phyloP scores from a whole-genome alignment of 1,140 invertebrate species.

The Drosophila neocordata region DNA sequence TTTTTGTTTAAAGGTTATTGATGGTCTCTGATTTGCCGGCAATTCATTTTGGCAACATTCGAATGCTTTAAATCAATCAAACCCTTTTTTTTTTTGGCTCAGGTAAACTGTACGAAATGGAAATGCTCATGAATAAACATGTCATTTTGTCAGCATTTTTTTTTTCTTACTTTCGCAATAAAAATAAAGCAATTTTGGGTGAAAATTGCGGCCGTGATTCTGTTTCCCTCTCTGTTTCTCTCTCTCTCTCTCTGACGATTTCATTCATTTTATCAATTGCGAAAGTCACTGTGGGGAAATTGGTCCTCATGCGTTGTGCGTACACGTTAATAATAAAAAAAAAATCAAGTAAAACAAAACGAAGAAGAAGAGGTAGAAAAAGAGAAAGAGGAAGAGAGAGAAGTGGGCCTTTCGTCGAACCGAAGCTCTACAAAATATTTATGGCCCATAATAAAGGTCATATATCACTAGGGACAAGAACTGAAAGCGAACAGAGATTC shows the following conservation, averaged over 20 bases:
- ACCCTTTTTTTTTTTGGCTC: background rate
- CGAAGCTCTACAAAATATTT: constrained; percentile 23
- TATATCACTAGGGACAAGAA: constrained; percentile 39
- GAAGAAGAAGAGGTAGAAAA: background rate
- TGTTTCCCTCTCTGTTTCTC: constrained; percentile 11
- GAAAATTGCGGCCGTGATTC: constrained; percentile 67
- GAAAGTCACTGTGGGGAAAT: constrained; percentile 36
- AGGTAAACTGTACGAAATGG: constrained; percentile 39
- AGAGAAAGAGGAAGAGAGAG: too few species aligned
- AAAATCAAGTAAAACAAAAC: background rate
- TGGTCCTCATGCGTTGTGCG: constrained; percentile 30
- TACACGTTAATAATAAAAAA: background rate
- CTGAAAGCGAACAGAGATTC: background rate
- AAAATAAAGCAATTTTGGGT: constrained; percentile 8
- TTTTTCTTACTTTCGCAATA: background rate
- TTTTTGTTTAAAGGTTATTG: background rate
- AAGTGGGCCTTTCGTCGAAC: constrained; percentile 26
- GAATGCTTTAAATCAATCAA: constrained; percentile 4
- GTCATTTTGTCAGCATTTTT: constrained; percentile 62
- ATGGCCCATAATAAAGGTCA: constrained; percentile 55
- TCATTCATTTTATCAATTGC: constrained; percentile 6
- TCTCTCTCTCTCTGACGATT: constrained; percentile 53
- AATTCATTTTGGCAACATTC: background rate
- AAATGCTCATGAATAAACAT: constrained; percentile 72
- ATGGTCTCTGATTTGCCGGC: background rate